A percentile compares a stretch with the other conserved stretches of the same genome.
Evolutionary conservation across 2,888 invertebrate species (phyloP).

Genomic region (Drosophila demipolita): DNA sequence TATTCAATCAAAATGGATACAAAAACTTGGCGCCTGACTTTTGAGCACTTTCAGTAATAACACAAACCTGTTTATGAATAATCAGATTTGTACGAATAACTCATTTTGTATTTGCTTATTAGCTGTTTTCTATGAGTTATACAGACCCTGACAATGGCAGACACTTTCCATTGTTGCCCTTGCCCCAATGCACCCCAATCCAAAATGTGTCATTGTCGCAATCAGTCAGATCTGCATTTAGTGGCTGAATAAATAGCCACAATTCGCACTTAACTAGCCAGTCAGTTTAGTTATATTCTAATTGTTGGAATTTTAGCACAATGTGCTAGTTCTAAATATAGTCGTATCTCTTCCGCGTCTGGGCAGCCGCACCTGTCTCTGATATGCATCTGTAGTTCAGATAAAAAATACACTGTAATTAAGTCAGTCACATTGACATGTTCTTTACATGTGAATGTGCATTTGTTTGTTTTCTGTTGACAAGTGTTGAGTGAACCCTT

Average conservation of each 20-base stretch:
- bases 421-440: background rate
- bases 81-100: background rate
- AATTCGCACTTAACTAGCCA: constrained; percentile 34
- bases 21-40: background rate
- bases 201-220: constrained; percentile 29
- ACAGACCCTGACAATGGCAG: constrained; percentile 6
- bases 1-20: background rate
- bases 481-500: background rate
- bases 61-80: constrained; percentile 23
- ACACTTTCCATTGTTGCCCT: constrained; percentile 45
- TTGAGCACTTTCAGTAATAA: constrained; percentile 3
- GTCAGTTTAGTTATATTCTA: constrained; percentile 48
- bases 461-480: background rate
- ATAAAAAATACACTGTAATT: constrained; percentile 28
- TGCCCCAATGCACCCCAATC: constrained; percentile 30
- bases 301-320: constrained; percentile 31
- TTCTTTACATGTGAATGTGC: background rate
- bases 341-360: constrained; percentile 53
- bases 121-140: constrained; percentile 2
- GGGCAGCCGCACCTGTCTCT: constrained; percentile 34
- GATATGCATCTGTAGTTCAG: constrained; percentile 42
- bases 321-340: constrained; percentile 13
- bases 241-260: constrained; percentile 29
- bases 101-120: constrained; percentile 1
- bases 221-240: constrained; percentile 39